These are phyloP conservation scores for Notiomystis cincta DNA, from an alignment of 2,113 vertebrate species.

Conservation along the genomic window DNA sequence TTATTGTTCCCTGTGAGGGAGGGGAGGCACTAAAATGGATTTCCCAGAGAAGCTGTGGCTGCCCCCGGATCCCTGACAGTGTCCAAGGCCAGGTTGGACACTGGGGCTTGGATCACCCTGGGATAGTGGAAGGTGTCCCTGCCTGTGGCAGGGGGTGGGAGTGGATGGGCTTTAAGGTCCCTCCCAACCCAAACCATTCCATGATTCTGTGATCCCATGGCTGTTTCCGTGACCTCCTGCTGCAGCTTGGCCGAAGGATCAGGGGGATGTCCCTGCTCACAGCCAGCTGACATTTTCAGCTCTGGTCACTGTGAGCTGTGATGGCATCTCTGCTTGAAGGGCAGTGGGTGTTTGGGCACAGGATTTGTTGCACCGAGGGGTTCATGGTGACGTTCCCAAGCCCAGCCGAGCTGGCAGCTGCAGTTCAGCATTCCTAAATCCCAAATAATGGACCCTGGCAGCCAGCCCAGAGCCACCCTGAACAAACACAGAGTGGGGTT, in stretches of 20 bases:
- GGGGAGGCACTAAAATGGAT: neutral
- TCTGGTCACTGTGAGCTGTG: neutral
- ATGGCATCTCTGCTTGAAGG: neutral
- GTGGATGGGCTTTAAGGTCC: too few species aligned
- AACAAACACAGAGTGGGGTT: neutral
- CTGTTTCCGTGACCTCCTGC: neutral
- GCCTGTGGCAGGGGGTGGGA: too few species aligned
- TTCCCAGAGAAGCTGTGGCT: neutral
- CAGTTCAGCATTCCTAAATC: slow-evolving; percentile 18
- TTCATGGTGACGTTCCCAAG: neutral
- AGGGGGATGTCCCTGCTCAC: neutral
- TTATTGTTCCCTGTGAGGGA: neutral
- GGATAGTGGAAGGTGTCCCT: too few species aligned
- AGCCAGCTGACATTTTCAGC: neutral
- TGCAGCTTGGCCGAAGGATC: neutral
- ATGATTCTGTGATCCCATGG: neutral
- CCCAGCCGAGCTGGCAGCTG: neutral
- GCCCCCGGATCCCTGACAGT: too few species aligned
- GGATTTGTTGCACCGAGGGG: neutral
- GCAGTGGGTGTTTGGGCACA: neutral
- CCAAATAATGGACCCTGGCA: neutral
- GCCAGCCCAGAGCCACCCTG: neutral
- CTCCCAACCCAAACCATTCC: neutral
- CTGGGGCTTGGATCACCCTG: too few species aligned
- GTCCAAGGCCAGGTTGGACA: too few species aligned